Conservation (phyloP, 2,113 vertebrate species). For the Mus spicilegus region DNA sequence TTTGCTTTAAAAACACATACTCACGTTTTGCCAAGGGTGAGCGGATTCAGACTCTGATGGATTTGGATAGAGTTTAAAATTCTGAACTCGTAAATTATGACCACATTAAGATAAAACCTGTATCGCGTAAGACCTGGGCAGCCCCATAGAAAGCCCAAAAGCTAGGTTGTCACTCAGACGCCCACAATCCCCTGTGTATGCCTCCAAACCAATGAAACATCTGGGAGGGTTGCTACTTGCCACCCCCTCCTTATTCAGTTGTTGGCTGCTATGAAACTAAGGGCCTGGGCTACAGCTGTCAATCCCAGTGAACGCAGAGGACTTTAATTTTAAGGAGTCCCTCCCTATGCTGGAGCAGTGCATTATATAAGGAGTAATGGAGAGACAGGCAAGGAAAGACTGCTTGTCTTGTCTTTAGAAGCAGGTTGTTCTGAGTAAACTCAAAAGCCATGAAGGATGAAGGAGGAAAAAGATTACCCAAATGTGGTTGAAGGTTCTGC, state of each 20-base stretch:
- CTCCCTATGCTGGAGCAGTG: neutral
- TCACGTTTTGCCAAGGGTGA: conserved; percentile 81
- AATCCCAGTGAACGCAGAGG: neutral
- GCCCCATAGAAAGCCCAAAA: conserved; percentile 35
- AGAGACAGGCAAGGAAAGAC: neutral
- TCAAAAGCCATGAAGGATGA: neutral
- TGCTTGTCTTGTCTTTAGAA: conserved; percentile 8
- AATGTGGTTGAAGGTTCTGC: neutral
- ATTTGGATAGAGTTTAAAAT: conserved; percentile 77
- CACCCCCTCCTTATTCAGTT: conserved; percentile 53
- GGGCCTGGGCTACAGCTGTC: conserved; percentile 57
- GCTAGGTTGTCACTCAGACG: conserved; percentile 60
- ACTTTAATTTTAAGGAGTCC: conserved; percentile 41
- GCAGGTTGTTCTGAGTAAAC: neutral
- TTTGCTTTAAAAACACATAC: conserved; percentile 80
- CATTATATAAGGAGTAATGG: neutral
- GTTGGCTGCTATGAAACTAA: conserved; percentile 52
- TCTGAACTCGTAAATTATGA: conserved; percentile 74
- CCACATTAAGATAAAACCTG: conserved; percentile 73
- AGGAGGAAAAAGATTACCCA: neutral
- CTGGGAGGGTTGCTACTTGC: conserved; percentile 44
- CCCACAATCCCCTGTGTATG: conserved; percentile 52
- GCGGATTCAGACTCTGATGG: conserved; percentile 66
- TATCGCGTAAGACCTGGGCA: conserved; percentile 59
- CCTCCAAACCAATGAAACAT: conserved; percentile 57